phyloP scores from a whole-genome alignment of 2,888 invertebrate species.

The Pegoplata infirma region DNA sequence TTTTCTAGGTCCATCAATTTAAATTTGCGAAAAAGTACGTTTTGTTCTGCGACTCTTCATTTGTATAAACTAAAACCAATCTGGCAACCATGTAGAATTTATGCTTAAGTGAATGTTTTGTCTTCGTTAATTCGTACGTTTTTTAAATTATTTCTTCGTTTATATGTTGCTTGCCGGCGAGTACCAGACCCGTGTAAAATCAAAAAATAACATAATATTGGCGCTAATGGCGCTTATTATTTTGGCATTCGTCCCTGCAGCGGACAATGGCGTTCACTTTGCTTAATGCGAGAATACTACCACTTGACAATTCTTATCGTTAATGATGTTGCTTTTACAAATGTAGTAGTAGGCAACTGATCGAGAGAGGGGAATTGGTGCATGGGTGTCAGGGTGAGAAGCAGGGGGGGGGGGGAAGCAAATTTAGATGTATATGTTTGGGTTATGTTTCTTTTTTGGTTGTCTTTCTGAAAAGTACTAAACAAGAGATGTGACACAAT shows the following conservation, averaged over 20 bases:
- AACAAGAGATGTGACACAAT: not conserved
- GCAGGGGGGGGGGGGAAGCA: too few relatives aligned
- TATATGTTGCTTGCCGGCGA: constrained; percentile 26
- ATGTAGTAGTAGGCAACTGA: not conserved
- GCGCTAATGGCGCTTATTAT: constrained; percentile 62
- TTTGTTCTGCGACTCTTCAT: too few relatives aligned
- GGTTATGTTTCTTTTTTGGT: too few relatives aligned
- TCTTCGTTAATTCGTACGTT: constrained; percentile 17
- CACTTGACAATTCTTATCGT: constrained; percentile 61
- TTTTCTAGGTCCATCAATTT: too few relatives aligned
- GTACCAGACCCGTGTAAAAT: constrained; percentile 42
- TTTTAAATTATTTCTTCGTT: constrained; percentile 26
- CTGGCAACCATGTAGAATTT: too few relatives aligned
- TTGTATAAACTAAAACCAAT: too few relatives aligned
- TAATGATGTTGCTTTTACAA: constrained; percentile 42
- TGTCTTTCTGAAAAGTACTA: not conserved
- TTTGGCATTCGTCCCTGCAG: constrained; percentile 60
- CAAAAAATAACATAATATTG: constrained; percentile 28
- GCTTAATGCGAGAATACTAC: constrained; percentile 8
- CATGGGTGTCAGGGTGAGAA: too few relatives aligned
- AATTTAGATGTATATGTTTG: too few relatives aligned
- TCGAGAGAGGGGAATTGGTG: too few relatives aligned
- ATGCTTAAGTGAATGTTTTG: not conserved
- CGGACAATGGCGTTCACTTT: constrained; percentile 48
- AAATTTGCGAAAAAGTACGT: too few relatives aligned